Evolutionary conservation across 1,140 invertebrate genomes (phyloP), one percentile per base, ranked within the genome.

Genomic region (Fopius arisanus): DNA sequence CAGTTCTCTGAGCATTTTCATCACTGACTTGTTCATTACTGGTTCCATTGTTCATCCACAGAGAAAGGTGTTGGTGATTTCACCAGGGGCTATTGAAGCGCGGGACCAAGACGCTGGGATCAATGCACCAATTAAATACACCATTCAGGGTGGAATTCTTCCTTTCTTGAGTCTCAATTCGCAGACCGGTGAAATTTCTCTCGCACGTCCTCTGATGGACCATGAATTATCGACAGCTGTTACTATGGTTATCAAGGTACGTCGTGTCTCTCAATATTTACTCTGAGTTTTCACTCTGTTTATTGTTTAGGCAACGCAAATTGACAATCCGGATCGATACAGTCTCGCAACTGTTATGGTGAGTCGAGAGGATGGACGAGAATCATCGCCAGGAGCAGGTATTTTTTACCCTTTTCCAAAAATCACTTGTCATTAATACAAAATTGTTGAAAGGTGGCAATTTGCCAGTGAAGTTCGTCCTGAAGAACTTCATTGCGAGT

Each of bases 241-340:
- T 6, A 95, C 94, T 1, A 87, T 96, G 7, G 94, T 96, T 19
- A 90, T 96, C 10, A 78, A 78, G 43, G 72, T 70, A 51, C 62
- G 33, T 40, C 3, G n/a, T 1, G 21, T 65, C 65, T 40, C 14
- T 16, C 21, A 21, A 66, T 66, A 66, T 48, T 59, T 73, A 70
- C 31, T 66, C 48, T 16, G n/a, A 48, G 48, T 70, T 37, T 74
- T 77, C 68, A n/a, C 51, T 23, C 9, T 63, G 21, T 72, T 71
- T 48, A 12, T 72, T 78, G 54, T 80, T 81, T 84, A 96, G 92
- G 95, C 95, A 16, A 94, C 93, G 0, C 96, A 97, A 86, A 89
- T 93, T 62, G 95, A 98, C 84, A 97, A 97, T 89, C 88, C 92
- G 0, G 96, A 97, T 87, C 90, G 96, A 48, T 97, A 96, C 83